A percentile compares a stretch with the other conserved stretches of the same genome.
Evolutionary conservation across 2,113 vertebrate species (phyloP).

Genomic region (Neomonachus schauinslandi): DNA sequence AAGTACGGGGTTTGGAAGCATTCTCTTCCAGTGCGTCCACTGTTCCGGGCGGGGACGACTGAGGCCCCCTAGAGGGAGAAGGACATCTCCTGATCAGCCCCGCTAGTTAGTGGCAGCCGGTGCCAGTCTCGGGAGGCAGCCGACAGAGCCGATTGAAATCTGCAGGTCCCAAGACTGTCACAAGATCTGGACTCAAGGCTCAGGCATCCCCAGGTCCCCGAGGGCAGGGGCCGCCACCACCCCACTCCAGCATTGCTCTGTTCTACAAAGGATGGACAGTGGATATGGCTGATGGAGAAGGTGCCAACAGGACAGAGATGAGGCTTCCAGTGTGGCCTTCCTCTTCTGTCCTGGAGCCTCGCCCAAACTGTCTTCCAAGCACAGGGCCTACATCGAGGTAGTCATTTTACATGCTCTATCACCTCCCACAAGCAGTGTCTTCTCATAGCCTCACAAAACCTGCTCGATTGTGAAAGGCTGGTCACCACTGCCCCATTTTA

Average conservation of each 20-base stretch:
- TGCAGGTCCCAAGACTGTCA: conserved; percentile 43
- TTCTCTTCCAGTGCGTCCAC: not conserved
- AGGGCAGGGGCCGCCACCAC: not conserved
- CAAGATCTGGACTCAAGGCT: conserved; percentile 18
- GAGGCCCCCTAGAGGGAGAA: conserved; percentile 3
- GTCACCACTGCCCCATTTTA: not conserved
- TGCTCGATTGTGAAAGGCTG: not conserved
- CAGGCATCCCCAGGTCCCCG: not conserved
- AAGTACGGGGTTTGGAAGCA: not conserved
- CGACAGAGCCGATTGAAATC: conserved; percentile 1
- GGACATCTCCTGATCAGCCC: not conserved
- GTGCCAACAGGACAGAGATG: not conserved
- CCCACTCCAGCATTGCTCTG: not conserved
- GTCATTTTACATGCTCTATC: not conserved
- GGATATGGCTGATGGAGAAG: not conserved
- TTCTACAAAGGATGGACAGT: not conserved
- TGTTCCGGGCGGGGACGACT: not conserved
- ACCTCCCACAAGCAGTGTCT: not conserved
- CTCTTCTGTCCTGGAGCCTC: not conserved
- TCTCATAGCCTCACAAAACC: not conserved
- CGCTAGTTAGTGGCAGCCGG: not conserved
- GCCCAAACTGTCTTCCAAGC: not conserved
- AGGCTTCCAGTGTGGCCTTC: not conserved
- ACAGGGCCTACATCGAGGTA: not conserved
- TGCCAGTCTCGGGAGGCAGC: conserved; percentile 11